Percentiles rank a stretch among this genome's conserved stretches.
Conservation (phyloP, 2,888 invertebrate species). For the Mylabris sibirica region DNA sequence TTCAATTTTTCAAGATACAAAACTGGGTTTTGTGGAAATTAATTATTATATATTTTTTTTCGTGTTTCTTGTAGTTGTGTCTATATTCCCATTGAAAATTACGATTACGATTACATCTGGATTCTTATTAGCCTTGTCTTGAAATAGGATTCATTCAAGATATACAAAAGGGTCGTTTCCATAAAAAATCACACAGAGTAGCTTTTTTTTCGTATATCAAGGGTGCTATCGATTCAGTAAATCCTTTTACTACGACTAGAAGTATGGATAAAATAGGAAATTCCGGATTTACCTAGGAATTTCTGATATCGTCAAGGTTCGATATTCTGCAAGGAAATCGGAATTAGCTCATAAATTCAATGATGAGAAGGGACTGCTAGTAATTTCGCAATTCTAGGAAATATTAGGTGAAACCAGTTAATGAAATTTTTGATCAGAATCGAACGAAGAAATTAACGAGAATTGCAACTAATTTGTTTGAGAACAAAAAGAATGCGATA, state of each 20-base stretch:
- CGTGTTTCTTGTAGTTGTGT: not conserved
- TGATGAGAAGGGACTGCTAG: not conserved
- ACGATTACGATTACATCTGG: too few relatives aligned
- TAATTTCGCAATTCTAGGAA: not conserved
- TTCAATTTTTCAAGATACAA: not conserved
- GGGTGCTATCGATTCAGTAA: not conserved
- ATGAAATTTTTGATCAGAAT: too few relatives aligned
- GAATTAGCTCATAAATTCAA: not conserved
- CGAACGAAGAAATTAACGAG: too few relatives aligned
- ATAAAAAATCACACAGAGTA: not conserved
- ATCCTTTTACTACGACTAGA: not conserved
- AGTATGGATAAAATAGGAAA: not conserved
- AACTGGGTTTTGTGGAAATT: not conserved
- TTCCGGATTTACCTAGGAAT: not conserved
- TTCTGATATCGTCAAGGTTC: not conserved
- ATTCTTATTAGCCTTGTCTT: too few relatives aligned
- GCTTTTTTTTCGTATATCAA: not conserved
- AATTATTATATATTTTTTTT: not conserved
- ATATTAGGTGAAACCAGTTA: not conserved
- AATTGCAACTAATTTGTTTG: too few relatives aligned
- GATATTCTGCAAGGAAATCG: not conserved
- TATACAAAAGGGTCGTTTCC: not conserved
- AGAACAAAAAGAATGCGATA: too few relatives aligned
- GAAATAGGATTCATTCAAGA: too few relatives aligned
- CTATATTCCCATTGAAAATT: too few relatives aligned